Base-by-base conservation (phyloP, 2,113 vertebrate species). In the Irena cyanogastra region DNA sequence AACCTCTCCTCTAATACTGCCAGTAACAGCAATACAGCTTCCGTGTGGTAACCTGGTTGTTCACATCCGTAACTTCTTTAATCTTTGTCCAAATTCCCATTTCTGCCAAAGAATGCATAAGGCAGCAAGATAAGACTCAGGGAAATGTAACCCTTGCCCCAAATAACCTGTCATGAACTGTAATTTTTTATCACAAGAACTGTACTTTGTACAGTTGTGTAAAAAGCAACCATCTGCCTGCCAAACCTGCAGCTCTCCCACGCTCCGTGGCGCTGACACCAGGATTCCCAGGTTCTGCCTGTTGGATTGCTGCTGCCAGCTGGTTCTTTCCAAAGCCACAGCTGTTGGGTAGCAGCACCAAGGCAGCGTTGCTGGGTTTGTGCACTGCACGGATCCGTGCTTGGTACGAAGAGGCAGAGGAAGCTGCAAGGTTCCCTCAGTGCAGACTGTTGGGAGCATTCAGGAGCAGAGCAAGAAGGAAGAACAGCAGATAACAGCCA, bases 131-230 rank as follows among this genome's bases (percentile, higher is more conserved):
- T 96, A 97, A 97, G 64, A 72, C 63, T 23, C 13, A 41, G 17
- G 31, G 14, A 94, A 93, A 92, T n/a, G 49, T 84, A 81, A 94
- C 80, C 86, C 68, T 96, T 95, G 86, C 39, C 80, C 86, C 45
- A 82, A 7, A 87, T 81, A 90, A 95, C 76, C 80, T 89, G 56
- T 90, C 76, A 76, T 27, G 21, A 93, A 83, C 85, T 96, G 72
- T 88, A 92, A 93, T 78, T 64, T 96, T 96, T 95, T 94, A 94
- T 96, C 90, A 89, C n/a, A 31, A 78, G 72, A 64, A 57, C 44
- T 95, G 93, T 82, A 97, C 95, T 96, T 97, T 96, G 95, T 41
- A 84, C 96, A 61, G 83, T 92, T 95, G 53, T 90, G 83, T 95
- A 90, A 87, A 96, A 75, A 63, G 61, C 75, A 74, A 9, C 49